phyloP scores from a whole-genome alignment of 2,113 vertebrate genomes.

The Atherinomorus stipes region DNA sequence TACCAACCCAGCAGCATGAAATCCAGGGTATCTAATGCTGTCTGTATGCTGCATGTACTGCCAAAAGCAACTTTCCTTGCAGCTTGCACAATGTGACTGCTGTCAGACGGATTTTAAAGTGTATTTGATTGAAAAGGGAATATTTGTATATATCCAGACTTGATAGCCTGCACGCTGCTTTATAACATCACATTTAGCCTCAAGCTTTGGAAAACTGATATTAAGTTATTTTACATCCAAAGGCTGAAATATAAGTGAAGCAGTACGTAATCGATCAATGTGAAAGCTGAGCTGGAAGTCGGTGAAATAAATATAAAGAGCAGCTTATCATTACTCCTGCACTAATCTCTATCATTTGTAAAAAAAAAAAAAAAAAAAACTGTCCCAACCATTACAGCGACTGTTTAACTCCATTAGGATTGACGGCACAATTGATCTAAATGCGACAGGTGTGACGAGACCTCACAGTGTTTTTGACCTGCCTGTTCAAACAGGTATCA shows the following conservation, averaged over 20 bases:
- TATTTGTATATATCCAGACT: background rate
- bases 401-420: conserved; percentile 3
- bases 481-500: background rate
- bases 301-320: conserved; percentile 10
- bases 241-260: background rate
- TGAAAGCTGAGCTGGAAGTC: background rate
- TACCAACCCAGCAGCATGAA: background rate
- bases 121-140: background rate
- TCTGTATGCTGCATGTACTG: background rate
- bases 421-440: conserved; percentile 32
- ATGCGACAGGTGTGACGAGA: background rate
- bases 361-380: background rate
- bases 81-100: background rate
- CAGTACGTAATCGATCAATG: background rate
- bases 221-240: background rate
- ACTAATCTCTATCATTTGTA: conserved; percentile 20
- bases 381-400: too few relatives aligned
- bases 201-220: background rate
- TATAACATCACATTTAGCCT: background rate
- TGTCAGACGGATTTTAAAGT: background rate
- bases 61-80: background rate
- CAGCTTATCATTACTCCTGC: conserved; percentile 12
- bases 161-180: background rate
- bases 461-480: background rate
- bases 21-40: background rate